Evolutionary conservation across 2,797 vertebrate genomes (phyloP).

Genomic region (Triplophysa yarkandensis): DNA sequence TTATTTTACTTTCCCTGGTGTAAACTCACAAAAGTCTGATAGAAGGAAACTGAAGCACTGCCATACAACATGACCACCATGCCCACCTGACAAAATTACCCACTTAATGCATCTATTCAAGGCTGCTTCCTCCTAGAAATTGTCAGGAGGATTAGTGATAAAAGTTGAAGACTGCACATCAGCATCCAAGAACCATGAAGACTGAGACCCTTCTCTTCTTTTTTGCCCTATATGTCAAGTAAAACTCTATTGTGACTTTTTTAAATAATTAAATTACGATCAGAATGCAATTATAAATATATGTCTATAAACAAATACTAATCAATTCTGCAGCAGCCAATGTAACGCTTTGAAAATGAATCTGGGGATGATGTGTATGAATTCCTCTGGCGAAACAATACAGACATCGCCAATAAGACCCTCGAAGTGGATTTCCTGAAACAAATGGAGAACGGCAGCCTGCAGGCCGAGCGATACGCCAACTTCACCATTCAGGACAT

Average conservation of each 20-base stretch:
- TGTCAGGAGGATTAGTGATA: neutral
- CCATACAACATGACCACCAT: too few species aligned
- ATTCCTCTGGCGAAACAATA: conserved; percentile 43
- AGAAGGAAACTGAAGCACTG: neutral
- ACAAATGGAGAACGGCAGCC: conserved; percentile 48
- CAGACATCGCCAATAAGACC: conserved; percentile 38
- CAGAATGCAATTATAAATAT: neutral
- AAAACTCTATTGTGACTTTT: neutral
- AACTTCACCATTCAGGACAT: conserved; percentile 56
- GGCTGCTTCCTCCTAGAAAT: too few species aligned
- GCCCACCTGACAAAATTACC: neutral
- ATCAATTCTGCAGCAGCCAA: neutral
- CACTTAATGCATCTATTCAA: neutral
- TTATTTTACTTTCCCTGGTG: neutral
- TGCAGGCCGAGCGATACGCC: conserved; percentile 49
- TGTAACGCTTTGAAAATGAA: conserved; percentile 1
- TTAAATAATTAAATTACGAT: neutral
- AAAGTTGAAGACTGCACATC: neutral
- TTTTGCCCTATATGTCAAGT: conserved; percentile 9
- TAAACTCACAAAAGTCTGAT: too few species aligned
- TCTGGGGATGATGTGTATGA: conserved; percentile 48
- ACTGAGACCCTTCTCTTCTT: neutral
- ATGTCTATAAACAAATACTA: neutral
- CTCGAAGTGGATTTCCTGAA: conserved; percentile 37
- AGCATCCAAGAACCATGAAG: conserved; percentile 24